Conservation (phyloP, 2,888 invertebrate species). For the Eurois occulta region DNA sequence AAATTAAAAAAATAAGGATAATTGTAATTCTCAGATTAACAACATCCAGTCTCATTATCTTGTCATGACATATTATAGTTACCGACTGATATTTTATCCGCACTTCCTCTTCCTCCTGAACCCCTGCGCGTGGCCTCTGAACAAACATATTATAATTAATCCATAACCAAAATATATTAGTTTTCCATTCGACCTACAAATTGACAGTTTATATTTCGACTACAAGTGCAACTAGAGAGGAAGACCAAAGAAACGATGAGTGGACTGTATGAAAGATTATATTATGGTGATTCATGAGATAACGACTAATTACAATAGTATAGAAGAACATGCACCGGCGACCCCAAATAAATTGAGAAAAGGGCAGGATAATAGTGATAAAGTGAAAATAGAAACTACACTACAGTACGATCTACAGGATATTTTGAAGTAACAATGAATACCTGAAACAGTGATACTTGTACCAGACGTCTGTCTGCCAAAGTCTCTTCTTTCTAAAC, state of each 20-base stretch:
- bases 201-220: background rate
- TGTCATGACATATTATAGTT: background rate
- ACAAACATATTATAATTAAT: background rate
- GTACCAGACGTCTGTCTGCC: background rate
- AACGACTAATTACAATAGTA: background rate
- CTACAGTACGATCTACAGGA: background rate
- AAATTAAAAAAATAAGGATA: too few relatives aligned
- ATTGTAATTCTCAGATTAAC: background rate
- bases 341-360: background rate
- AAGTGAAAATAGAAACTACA: background rate
- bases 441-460: background rate
- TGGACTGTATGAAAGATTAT: too few relatives aligned
- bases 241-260: background rate
- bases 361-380: background rate
- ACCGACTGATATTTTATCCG: background rate
- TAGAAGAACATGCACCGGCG: background rate
- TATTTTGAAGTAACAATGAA: conserved; percentile 1
- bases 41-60: background rate
- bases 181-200: background rate
- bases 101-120: too few relatives aligned
- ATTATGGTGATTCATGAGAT: background rate
- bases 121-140: background rate
- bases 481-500: background rate
- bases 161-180: background rate
- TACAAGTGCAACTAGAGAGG: background rate